Base-by-base conservation (phyloP, 1,140 invertebrate species). In the Heliconius nattereri region DNA sequence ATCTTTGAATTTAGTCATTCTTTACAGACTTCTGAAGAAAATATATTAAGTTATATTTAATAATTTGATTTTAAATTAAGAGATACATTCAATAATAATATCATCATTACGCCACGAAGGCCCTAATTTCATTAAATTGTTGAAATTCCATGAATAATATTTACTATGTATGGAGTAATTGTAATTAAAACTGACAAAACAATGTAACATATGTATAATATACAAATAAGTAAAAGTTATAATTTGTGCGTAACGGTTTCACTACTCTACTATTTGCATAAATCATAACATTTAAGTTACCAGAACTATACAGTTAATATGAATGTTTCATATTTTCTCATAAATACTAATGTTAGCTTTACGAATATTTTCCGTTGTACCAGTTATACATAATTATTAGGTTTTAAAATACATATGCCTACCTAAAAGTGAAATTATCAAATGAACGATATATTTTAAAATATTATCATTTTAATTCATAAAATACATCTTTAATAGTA, bases 151-250 rank as follows among this genome's bases (percentile, higher is more conserved):
- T 60, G 1, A 60, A 60, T 26, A 60, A 57, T 57, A 57, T 57
- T 60, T 3, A 60, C 9, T 60, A 60, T 23, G 9, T 57, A 57
- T 60, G 54, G n/a, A 23, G 8, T 60, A 5, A 52, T 57, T 35
- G 32, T 35, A 11, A 66, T 16, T 29, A 66, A 66, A 66, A 66
- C 11, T 66, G 60, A 16, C 60, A 66, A 66, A 57, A 66, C 23
- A 66, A 66, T 66, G 8, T 66, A 66, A 66, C 60, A 66, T 29
- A 66, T 66, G 26, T 66, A 66, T 66, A 66, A 66, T 66, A 66
- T 66, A 66, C 26, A 66, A 8, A 66, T 66, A 66, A 5, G n/a
- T 60, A 60, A 23, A 66, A 23, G 13, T 29, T 29, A 29, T 66
- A 66, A 66, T 29, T 66, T 66, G 60, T 66, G 60, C 60, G 60